phyloP scores from a whole-genome alignment of 2,113 vertebrate genomes.

The Myrmecophaga tridactyla region DNA sequence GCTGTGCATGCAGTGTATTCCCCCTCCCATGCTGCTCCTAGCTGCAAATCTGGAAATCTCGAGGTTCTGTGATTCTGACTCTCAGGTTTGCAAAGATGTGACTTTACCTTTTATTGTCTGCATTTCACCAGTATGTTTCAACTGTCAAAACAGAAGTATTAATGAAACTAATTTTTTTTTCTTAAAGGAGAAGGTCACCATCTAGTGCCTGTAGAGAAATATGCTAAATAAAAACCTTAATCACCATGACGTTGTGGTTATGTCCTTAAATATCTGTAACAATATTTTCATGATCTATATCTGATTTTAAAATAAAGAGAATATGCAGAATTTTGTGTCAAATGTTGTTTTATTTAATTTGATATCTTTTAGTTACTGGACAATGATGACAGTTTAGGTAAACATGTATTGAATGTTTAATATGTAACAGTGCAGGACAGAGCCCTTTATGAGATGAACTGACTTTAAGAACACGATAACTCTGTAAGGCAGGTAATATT shows the following conservation, averaged over 20 bases:
- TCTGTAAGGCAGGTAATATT: neutral
- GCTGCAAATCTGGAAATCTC: neutral
- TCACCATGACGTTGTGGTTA: neutral
- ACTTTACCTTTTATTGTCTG: neutral
- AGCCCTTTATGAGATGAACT: neutral
- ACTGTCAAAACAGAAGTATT: neutral
- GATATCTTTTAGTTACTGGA: neutral
- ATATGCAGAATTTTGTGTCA: neutral
- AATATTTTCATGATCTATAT: neutral
- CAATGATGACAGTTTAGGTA: neutral
- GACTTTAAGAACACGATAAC: neutral
- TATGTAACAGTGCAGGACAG: neutral
- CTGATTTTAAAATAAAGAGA: conserved; percentile 15
- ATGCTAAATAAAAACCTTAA: conserved; percentile 10
- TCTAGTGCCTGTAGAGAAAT: conserved; percentile 74
- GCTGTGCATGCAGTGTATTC: neutral
- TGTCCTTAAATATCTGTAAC: neutral
- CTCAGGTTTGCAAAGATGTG: neutral
- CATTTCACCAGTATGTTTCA: neutral
- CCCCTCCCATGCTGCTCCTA: neutral
- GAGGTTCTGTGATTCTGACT: neutral
- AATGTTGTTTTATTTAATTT: neutral
- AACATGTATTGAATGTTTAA: neutral
- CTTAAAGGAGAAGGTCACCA: conserved; percentile 79
- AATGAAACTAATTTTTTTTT: neutral